Conservation (phyloP, 2,797 vertebrate species). For the Pseudopleuronectes americanus region DNA sequence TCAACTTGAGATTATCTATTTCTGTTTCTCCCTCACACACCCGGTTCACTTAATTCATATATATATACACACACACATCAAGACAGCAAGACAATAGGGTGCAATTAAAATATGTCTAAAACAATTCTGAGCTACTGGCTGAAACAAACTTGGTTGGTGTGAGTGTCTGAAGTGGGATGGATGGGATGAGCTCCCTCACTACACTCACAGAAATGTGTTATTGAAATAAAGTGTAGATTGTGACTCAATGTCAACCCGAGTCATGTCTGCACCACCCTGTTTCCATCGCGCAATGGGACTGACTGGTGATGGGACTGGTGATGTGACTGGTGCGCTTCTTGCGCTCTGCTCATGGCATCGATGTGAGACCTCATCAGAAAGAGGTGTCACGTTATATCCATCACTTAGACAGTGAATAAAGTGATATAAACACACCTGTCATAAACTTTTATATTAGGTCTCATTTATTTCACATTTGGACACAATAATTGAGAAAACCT, state of each 20-base stretch:
- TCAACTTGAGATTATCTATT: not conserved
- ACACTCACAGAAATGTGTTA: constrained; percentile 44
- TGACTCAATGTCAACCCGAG: constrained; percentile 61
- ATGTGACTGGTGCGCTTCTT: constrained; percentile 1
- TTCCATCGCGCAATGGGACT: constrained; percentile 56
- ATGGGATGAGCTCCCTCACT: constrained; percentile 13
- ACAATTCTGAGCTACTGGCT: not conserved
- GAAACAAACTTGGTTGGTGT: too few species aligned
- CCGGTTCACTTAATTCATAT: not conserved
- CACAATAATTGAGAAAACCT: not conserved
- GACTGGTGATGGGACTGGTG: not conserved
- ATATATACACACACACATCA: constrained; percentile 5
- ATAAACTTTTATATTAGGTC: not conserved
- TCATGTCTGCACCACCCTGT: constrained; percentile 60
- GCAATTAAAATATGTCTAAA: not conserved
- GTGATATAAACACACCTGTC: not conserved
- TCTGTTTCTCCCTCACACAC: not conserved
- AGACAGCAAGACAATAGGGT: not conserved
- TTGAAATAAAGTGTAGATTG: constrained; percentile 41
- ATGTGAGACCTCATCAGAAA: constrained; percentile 15
- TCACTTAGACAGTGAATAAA: not conserved
- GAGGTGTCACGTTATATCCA: not conserved
- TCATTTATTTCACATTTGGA: not conserved
- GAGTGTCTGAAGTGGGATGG: constrained; percentile 14
- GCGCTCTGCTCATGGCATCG: constrained; percentile 9